phyloP scores from a whole-genome alignment of 2,888 invertebrate genomes.

The Ommatoiulus sabulosus region DNA sequence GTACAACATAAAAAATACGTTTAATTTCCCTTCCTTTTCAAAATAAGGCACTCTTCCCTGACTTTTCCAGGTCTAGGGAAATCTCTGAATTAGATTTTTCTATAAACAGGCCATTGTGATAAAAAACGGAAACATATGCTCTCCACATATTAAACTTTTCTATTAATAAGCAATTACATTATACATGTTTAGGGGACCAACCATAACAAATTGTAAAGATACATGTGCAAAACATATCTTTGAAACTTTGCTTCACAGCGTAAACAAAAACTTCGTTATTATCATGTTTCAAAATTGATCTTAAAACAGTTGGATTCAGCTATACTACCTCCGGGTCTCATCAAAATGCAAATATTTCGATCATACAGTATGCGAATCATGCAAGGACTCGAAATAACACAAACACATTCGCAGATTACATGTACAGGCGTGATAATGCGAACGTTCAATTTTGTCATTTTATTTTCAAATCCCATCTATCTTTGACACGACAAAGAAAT shows the following conservation, averaged over 20 bases:
- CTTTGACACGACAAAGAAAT: neutral
- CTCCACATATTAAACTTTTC: too few species aligned
- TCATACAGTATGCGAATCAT: neutral
- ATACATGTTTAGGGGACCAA: too few species aligned
- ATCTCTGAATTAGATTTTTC: too few species aligned
- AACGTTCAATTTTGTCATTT: neutral
- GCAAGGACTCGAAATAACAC: neutral
- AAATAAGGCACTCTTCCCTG: too few species aligned
- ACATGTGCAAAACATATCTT: neutral
- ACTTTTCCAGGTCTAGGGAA: too few species aligned
- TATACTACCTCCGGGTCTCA: neutral
- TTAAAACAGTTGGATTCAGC: neutral
- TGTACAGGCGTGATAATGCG: neutral
- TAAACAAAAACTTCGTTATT: neutral
- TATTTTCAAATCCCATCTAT: neutral
- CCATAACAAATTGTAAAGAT: neutral
- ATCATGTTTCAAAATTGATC: neutral
- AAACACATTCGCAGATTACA: neutral
- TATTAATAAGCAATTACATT: neutral
- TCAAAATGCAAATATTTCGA: neutral
- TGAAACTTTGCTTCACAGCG: neutral
- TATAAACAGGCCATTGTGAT: too few species aligned
- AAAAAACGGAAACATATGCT: too few species aligned
- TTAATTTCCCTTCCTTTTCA: too few species aligned
- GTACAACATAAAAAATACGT: too few species aligned